Conservation (phyloP, 2,113 vertebrate genomes). For the Sinocyclocheilus rhinocerous region DNA sequence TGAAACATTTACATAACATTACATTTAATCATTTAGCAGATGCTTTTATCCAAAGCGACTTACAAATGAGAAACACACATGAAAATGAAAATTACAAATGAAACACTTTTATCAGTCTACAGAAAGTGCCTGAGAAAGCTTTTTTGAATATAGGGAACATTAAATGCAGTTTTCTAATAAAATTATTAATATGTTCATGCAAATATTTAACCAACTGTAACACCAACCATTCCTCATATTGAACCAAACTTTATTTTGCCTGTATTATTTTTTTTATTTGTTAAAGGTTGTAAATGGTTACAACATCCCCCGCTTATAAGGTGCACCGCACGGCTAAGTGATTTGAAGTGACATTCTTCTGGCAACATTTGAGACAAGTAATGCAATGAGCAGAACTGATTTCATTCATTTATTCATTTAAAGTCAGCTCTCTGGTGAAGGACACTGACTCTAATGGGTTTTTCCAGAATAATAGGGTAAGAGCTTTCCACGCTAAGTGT, state of each 20-base stretch:
- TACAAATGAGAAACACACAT: no score
- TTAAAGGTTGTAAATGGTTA: not conserved
- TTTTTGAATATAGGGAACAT: not conserved
- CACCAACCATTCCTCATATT: not conserved
- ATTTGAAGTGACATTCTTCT: not conserved
- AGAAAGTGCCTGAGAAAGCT: not conserved
- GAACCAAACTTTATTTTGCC: not conserved
- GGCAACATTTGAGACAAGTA: not conserved
- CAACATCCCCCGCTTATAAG: not conserved
- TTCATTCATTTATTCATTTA: not conserved
- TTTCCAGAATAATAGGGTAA: not conserved
- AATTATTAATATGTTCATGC: not conserved
- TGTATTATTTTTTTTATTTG: not conserved
- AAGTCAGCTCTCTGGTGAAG: slow-evolving; percentile 1
- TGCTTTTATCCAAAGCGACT: no score
- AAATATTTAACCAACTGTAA: not conserved
- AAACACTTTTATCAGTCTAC: not conserved
- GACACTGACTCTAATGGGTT: not conserved
- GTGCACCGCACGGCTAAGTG: not conserved
- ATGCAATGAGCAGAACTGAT: not conserved
- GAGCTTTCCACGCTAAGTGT: not conserved
- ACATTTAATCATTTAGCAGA: no score
- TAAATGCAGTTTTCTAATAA: not conserved
- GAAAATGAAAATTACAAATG: no score
- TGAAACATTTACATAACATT: not conserved